phyloP scores from a whole-genome alignment of 2,888 invertebrate species.

The Dermolepida albohirtum region DNA sequence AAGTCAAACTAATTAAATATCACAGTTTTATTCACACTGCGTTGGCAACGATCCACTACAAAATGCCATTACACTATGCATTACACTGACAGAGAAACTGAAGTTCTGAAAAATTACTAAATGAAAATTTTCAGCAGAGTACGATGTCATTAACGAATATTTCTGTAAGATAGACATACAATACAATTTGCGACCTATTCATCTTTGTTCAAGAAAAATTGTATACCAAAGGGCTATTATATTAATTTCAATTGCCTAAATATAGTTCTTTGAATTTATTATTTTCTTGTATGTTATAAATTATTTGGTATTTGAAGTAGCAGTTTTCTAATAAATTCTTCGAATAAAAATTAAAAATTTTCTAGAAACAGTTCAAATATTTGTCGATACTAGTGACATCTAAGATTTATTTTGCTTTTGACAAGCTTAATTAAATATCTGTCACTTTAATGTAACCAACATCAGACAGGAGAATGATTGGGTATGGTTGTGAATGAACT shows the following conservation, averaged over 20 bases:
- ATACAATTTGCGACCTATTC: no score
- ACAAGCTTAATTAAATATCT: constrained; percentile 15
- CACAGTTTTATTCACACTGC: constrained; percentile 37
- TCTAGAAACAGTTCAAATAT: no score
- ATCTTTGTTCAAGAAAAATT: no score
- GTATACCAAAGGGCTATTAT: no score
- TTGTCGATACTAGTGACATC: neutral
- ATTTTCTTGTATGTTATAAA: no score
- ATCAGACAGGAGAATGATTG: constrained; percentile 32
- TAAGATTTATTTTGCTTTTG: constrained; percentile 9
- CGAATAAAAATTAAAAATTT: no score
- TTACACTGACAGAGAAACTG: neutral
- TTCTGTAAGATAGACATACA: no score
- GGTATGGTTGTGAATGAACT: constrained; percentile 29
- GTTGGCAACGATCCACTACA: constrained; percentile 31
- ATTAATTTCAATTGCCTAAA: no score
- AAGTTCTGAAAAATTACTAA: constrained; percentile 6
- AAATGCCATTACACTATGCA: neutral
- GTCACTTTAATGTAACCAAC: constrained; percentile 36
- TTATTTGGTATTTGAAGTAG: no score
- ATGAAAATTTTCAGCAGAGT: neutral
- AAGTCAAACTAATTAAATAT: constrained; percentile 39
- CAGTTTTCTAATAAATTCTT: no score
- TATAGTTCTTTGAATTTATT: no score
- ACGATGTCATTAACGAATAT: no score